phyloP scores from a whole-genome alignment of 2,113 vertebrate genomes.

The Centropus unirufus region DNA sequence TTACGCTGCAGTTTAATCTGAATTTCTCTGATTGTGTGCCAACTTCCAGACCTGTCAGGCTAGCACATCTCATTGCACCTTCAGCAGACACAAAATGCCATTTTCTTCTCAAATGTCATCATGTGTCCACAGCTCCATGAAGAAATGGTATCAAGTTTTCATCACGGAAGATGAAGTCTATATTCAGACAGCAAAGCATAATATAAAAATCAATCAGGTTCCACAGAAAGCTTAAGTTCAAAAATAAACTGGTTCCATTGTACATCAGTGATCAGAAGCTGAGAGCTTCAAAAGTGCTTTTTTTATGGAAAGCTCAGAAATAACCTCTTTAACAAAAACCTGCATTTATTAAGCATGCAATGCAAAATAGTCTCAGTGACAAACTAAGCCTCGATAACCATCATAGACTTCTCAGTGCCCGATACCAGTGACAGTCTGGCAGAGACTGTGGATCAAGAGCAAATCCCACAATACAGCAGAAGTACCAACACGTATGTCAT shows the following conservation, averaged over 20 bases:
- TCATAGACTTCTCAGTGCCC: not conserved
- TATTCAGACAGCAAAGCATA: not conserved
- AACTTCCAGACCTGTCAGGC: not conserved
- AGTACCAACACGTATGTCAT: fast-evolving
- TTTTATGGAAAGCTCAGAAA: not conserved
- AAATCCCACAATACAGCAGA: not conserved
- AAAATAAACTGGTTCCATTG: not conserved
- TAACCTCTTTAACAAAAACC: not conserved
- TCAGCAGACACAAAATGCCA: not conserved
- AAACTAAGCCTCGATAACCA: not conserved
- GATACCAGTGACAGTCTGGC: not conserved
- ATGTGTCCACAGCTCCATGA: not conserved
- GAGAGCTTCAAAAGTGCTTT: not conserved
- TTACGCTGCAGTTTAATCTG: fast-evolving
- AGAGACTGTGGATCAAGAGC: not conserved
- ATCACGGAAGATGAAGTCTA: not conserved
- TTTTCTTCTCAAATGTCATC: not conserved
- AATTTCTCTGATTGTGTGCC: not conserved
- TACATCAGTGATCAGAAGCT: not conserved
- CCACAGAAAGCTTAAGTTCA: not conserved
- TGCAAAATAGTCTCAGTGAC: not conserved
- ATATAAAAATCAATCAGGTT: not conserved
- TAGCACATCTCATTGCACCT: not conserved
- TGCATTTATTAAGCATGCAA: not conserved
- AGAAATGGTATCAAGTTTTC: not conserved